Base-by-base conservation (phyloP, 2,888 invertebrate species). In the Griposia aprilina region DNA sequence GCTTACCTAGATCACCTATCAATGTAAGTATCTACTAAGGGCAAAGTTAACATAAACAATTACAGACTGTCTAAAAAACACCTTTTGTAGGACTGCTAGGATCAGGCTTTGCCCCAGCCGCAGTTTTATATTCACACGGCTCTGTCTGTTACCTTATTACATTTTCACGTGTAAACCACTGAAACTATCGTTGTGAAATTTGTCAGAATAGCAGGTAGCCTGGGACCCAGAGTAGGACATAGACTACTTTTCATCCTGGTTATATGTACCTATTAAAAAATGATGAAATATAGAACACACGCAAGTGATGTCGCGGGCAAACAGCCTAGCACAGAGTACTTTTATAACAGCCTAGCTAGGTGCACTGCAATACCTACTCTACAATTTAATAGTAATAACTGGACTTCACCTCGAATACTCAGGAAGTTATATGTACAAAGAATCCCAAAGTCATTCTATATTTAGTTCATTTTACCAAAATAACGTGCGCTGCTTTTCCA, bases 391-490 rank as follows among this genome's bases (percentile, higher is more conserved):
- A 55, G 48, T 26, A 69, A 15, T 66, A 23, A 67, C 55, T 71
- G 68, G 17, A 60, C 0, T 70, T 81, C 72, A 81, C 76, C 85
- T 83, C 52, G 68, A 66, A 76, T 20, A 17, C 68, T 59, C 82
- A 76, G 85, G 67, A 85, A 85, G 70, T 73, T 69, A 52, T 66
- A 72, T 65, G 45, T 76, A 70, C 65, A 83, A 85, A 76, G 85
- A 83, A 81, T 83, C 57, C 59, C 83, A 85, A 85, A 81, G 82
- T 62, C 83, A 70, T 50, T 63, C 76, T 83, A 83, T 76, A 81
- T 73, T 85, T 85, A 85, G 85, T 66, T 66, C 23, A 76, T 76
- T 83, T 81, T 30, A 82, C 82, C 82, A 85, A 81, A 85, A 85
- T 81, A 83, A 85, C 65, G 60, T 62, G 17, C 69, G 8, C 36